Conservation (phyloP, 2,797 vertebrate species). For the Epinephelus malabaricus region DNA sequence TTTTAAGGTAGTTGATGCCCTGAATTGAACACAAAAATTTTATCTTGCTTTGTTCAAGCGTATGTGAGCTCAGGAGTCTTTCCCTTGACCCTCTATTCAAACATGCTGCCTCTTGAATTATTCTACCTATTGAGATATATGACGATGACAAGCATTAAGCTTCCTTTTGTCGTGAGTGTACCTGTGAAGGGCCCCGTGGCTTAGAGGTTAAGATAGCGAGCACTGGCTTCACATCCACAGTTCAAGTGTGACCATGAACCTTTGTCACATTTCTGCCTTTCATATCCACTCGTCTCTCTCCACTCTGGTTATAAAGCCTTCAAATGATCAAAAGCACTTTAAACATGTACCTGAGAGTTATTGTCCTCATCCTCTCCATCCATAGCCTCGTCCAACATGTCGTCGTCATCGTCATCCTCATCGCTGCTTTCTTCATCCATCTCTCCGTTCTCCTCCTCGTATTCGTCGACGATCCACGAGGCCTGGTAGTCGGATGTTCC, state of each 20-base stretch:
- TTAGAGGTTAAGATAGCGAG: neutral
- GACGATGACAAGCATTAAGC: too few relatives aligned
- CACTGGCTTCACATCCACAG: too few relatives aligned
- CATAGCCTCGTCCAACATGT: conserved; percentile 86
- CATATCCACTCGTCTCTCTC: neutral
- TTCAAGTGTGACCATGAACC: neutral
- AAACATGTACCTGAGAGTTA: conserved; percentile 79
- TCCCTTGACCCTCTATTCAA: neutral
- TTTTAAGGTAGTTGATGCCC: too few relatives aligned
- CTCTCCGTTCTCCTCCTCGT: conserved; percentile 74
- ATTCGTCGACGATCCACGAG: conserved; percentile 92
- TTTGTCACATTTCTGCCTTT: neutral
- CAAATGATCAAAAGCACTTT: neutral
- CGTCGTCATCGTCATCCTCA: conserved; percentile 79
- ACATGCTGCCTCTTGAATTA: neutral
- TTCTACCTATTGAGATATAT: neutral
- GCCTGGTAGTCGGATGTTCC: conserved; percentile 98
- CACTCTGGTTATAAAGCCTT: neutral
- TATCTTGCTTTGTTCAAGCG: neutral
- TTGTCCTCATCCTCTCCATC: conserved; percentile 79
- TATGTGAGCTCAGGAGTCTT: neutral
- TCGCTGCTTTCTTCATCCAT: conserved; percentile 82
- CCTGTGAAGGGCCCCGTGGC: neutral
- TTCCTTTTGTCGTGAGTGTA: neutral
- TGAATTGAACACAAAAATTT: too few relatives aligned